Conservation (phyloP, 2,888 invertebrate species). For the Hylaea fasciaria region DNA sequence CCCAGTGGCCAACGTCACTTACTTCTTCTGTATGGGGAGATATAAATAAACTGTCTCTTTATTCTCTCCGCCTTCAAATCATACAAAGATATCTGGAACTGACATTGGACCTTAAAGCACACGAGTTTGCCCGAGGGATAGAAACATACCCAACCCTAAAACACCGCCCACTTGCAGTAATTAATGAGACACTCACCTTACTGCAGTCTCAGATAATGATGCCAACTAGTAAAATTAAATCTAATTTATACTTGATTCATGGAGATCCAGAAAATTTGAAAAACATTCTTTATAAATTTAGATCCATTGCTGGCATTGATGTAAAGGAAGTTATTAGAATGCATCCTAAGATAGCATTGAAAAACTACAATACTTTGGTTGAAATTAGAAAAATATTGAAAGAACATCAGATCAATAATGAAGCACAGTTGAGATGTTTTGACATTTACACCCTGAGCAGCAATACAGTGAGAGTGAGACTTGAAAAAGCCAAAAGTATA, state of each 20-base stretch:
- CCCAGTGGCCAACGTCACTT: conserved; percentile 79
- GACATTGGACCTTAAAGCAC: conserved; percentile 66
- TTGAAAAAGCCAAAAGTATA: conserved; percentile 64
- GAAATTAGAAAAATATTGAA: conserved; percentile 69
- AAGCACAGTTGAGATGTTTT: conserved; percentile 77
- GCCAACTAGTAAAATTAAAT: conserved; percentile 70
- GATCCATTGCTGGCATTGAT: conserved; percentile 72
- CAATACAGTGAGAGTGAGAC: conserved; percentile 66
- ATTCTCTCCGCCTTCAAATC: conserved; percentile 69
- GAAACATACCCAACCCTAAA: conserved; percentile 76
- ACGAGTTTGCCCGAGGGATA: conserved; percentile 70
- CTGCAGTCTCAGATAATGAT: conserved; percentile 69
- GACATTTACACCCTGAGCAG: conserved; percentile 74
- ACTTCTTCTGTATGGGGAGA: conserved; percentile 71
- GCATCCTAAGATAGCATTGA: conserved; percentile 72
- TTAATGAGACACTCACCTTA: conserved; percentile 70
- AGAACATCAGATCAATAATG: conserved; percentile 67
- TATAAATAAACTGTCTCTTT: conserved; percentile 61
- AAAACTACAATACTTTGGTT: conserved; percentile 60
- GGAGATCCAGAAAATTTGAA: conserved; percentile 74
- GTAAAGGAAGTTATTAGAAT: conserved; percentile 75
- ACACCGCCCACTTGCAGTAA: conserved; percentile 72
- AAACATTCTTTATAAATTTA: conserved; percentile 64
- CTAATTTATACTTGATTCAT: conserved; percentile 75
- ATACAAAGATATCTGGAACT: conserved; percentile 77